These are phyloP conservation scores for Asteroscopus sphinx DNA, from an alignment of 2,888 invertebrate genomes.

Conservation along the genomic window DNA sequence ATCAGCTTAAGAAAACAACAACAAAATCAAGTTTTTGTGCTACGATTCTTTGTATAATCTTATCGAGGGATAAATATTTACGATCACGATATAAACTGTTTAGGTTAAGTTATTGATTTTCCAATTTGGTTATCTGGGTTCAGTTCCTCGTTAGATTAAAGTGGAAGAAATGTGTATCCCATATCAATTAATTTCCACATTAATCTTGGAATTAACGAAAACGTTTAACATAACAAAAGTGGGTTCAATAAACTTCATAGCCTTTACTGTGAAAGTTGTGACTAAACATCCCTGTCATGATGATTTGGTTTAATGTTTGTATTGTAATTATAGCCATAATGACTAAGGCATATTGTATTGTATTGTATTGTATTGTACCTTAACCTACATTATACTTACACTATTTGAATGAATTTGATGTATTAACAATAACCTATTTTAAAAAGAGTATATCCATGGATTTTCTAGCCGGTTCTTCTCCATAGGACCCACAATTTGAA, in stretches of 20 bases:
- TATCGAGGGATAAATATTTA: constrained; percentile 45
- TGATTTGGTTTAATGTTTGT: no score
- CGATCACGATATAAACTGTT: constrained; percentile 33
- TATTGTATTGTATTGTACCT: no score
- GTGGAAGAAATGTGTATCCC: constrained; percentile 27
- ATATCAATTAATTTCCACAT: constrained; percentile 9
- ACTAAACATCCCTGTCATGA: not conserved
- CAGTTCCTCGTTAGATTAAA: constrained; percentile 35
- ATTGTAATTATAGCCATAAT: no score
- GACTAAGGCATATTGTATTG: no score
- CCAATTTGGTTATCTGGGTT: constrained; percentile 31
- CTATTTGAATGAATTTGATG: no score
- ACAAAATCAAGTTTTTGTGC: constrained; percentile 36
- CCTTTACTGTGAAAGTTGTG: not conserved
- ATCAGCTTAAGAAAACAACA: constrained; percentile 50
- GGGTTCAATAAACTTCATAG: constrained; percentile 10
- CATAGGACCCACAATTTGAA: no score
- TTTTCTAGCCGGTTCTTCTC: no score
- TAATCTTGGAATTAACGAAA: constrained; percentile 18
- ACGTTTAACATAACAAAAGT: constrained; percentile 20
- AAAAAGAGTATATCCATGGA: no score
- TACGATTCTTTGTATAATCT: constrained; percentile 36
- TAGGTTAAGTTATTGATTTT: constrained; percentile 27
- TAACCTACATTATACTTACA: no score
- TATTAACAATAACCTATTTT: no score